phyloP scores from a whole-genome alignment of 2,797 vertebrate species.

The Carcharodon carcharias region DNA sequence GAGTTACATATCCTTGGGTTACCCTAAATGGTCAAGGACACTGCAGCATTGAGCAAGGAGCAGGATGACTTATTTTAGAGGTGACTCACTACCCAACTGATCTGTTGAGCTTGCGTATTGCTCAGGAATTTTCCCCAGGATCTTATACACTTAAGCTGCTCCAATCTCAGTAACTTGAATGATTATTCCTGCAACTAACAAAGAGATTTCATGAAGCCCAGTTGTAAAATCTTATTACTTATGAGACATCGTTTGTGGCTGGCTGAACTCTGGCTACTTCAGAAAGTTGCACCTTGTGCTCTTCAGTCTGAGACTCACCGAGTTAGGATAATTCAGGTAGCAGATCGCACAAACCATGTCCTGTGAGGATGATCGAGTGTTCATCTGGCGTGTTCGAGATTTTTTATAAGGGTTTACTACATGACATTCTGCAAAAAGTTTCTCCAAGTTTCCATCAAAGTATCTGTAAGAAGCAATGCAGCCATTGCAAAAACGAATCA shows the following conservation, averaged over 20 bases:
- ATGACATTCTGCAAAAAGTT: slow-evolving; percentile 98
- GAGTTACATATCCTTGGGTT: not conserved
- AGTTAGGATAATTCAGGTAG: slow-evolving; percentile 97
- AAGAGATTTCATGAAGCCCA: not conserved
- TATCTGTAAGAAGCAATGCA: slow-evolving; percentile 67
- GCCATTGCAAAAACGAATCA: not conserved
- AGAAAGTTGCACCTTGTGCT: not conserved
- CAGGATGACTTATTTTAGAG: not conserved
- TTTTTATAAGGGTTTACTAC: slow-evolving; percentile 99
- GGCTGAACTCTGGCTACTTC: not conserved
- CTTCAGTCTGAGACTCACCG: slow-evolving; percentile 68
- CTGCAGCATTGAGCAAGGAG: not conserved
- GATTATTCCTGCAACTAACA: not conserved
- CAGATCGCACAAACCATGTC: slow-evolving; percentile 99
- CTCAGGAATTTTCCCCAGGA: not conserved
- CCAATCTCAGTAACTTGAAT: not conserved
- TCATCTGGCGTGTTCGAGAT: slow-evolving; percentile 92
- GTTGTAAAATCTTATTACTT: not conserved
- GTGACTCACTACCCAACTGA: not conserved
- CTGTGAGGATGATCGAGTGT: slow-evolving; percentile 93
- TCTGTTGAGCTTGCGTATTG: not conserved
- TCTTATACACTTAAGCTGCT: not conserved
- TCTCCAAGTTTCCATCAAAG: slow-evolving; percentile 98
- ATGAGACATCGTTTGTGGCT: not conserved
- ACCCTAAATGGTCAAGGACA: not conserved